These are phyloP conservation scores for Squalus acanthias DNA, from an alignment of 2,797 vertebrate species.

Conservation along the genomic window DNA sequence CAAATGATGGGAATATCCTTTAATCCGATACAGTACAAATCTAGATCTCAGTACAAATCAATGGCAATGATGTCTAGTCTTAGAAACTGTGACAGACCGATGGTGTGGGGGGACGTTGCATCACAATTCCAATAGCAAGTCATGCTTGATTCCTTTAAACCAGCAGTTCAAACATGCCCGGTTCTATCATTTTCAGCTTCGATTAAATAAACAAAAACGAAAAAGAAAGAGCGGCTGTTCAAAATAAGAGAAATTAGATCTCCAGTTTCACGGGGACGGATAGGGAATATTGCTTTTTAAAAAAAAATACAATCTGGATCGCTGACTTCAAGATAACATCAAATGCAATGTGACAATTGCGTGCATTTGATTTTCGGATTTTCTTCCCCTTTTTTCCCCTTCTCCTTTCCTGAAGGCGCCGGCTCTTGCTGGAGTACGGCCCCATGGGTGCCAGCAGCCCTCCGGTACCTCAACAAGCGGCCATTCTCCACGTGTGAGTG, in stretches of 20 bases:
- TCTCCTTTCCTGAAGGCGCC: background rate
- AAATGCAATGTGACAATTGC: background rate
- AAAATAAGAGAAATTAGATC: background rate
- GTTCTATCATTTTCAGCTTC: background rate
- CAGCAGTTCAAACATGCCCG: background rate
- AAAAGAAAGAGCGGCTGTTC: background rate
- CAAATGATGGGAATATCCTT: background rate
- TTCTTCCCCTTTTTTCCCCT: background rate
- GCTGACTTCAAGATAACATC: background rate
- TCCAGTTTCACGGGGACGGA: background rate
- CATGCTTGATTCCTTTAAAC: slow-evolving; percentile 27
- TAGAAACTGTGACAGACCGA: background rate
- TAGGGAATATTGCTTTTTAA: background rate
- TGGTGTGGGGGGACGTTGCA: slow-evolving; percentile 35
- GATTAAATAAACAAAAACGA: background rate
- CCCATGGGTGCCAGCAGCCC: background rate
- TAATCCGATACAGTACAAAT: background rate
- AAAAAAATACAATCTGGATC: background rate
- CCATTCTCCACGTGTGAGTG: slow-evolving; percentile 1
- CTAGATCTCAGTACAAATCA: slow-evolving; percentile 23
- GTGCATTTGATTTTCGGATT: background rate
- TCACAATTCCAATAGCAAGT: slow-evolving; percentile 38
- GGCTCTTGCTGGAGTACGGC: background rate
- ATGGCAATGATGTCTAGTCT: slow-evolving; percentile 5
- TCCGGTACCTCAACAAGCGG: background rate